Conservation (phyloP, 2,113 vertebrate species). For the Scomber colias region DNA sequence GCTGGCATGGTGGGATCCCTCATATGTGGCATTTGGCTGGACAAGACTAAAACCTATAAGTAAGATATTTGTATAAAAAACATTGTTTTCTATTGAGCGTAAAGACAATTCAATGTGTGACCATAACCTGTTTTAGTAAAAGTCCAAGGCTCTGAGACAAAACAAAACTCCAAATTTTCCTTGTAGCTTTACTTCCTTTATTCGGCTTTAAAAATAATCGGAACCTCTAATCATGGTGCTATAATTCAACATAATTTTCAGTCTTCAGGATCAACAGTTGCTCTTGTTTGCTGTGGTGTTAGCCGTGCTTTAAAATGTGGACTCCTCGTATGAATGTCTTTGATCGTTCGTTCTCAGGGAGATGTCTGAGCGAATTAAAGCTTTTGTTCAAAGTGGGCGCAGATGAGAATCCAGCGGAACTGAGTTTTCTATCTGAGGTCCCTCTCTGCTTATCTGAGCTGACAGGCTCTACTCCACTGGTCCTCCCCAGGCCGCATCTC, state of each 20-base stretch:
- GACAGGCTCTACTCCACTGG: conserved; percentile 54
- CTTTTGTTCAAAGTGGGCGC: conserved; percentile 32
- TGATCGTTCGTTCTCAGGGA: conserved; percentile 18
- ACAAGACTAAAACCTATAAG: conserved; percentile 97
- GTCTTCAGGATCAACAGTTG: background rate
- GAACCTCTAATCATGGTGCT: background rate
- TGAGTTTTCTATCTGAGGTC: conserved; percentile 43
- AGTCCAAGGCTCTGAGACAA: background rate
- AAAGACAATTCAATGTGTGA: no score
- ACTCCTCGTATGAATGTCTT: conserved; percentile 7
- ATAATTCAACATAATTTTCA: background rate
- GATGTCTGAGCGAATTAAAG: conserved; percentile 28
- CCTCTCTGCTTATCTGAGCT: conserved; percentile 63
- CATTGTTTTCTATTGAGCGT: background rate
- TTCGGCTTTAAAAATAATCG: background rate
- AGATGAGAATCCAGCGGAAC: conserved; percentile 20
- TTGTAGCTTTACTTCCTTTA: background rate
- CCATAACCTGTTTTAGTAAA: no score
- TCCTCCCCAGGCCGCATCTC: conserved; percentile 6
- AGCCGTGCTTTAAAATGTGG: conserved; percentile 8
- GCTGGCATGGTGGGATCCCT: conserved; percentile 93
- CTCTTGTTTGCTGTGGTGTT: background rate
- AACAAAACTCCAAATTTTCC: background rate
- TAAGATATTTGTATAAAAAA: conserved; percentile 78
- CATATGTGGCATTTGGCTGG: conserved; percentile 95